Base-by-base conservation (phyloP, 2,113 vertebrate species). In the Rhinolophus ferrumequinum region DNA sequence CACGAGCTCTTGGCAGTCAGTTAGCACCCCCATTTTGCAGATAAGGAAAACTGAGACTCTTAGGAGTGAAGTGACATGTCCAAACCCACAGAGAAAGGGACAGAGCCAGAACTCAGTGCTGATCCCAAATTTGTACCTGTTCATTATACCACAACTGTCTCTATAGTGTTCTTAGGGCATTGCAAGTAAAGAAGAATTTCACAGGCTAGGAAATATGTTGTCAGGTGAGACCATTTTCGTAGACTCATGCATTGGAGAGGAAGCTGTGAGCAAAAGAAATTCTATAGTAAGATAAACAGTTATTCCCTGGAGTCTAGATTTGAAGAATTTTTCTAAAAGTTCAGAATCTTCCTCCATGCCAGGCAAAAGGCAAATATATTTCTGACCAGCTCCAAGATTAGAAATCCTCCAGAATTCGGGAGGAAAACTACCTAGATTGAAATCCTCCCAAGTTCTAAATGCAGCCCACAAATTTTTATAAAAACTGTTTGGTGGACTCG, bases 261-360 rank as follows among this genome's bases (percentile, higher is more conserved):
- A 16, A 60, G 12, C n/a, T 54, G 6, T 94, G 50, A 82, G 38
- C 52, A 41, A 69, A 88, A 92, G 50, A 54, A 87, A 87, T 93
- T 79, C 66, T 52, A 58, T 4, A 10, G 10, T 58, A 35, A 58
- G 33, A 54, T 50, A 83, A 70, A 77, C 19, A 80, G 38, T 38
- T 3, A 21, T 86, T 88, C 52, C 73, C 73, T 58, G 18, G 38
- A 81, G 35, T 95, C 22, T 72, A 84, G 12, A 44, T 72, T 90
- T 81, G 26, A 90, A 96, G n/a, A 22, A 22, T 44, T 92, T 90
- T 96, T 66, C 33, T 56, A 6, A 69, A 95, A 84, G 6, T 81
- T 89, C 35, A 50, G 33, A 66, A 18, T 75, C 35, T 80, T 90
- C 58, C 52, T 56, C 38, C 50, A 30, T 54, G 62, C 14, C 21